These are phyloP conservation scores for Shinisaurus crocodilurus DNA, from an alignment of 2,113 vertebrate species.

Conservation along the genomic window DNA sequence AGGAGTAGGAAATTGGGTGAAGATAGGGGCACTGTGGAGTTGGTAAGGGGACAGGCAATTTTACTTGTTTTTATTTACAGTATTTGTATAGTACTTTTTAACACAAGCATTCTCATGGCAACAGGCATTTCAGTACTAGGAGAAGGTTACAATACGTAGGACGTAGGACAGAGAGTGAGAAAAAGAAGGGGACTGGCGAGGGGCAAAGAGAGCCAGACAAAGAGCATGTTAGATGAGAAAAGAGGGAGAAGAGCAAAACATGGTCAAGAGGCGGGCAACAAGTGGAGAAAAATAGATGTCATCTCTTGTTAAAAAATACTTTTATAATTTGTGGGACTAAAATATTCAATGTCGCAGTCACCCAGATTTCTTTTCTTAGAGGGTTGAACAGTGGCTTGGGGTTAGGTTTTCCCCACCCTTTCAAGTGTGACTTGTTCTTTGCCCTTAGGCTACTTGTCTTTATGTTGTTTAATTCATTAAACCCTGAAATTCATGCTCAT, in stretches of 20 bases:
- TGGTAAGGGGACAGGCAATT: neutral
- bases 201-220: neutral
- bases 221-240: neutral
- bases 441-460: no score
- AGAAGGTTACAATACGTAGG: neutral
- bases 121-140: neutral
- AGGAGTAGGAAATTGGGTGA: neutral
- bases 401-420: neutral
- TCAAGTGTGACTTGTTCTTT: neutral
- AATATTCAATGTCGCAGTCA: no score
- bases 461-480: no score
- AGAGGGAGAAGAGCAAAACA: no score
- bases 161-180: neutral
- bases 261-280: no score
- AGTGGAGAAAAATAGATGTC: no score
- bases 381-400: no score
- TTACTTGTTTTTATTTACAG: neutral
- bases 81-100: neutral
- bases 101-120: neutral
- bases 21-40: neutral
- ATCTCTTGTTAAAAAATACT: no score
- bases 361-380: no score
- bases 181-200: neutral
- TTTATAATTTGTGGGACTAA: no score
- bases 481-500: no score